Base-by-base conservation (phyloP, 2,113 vertebrate genomes). In the Xiphophorus couchianus region DNA sequence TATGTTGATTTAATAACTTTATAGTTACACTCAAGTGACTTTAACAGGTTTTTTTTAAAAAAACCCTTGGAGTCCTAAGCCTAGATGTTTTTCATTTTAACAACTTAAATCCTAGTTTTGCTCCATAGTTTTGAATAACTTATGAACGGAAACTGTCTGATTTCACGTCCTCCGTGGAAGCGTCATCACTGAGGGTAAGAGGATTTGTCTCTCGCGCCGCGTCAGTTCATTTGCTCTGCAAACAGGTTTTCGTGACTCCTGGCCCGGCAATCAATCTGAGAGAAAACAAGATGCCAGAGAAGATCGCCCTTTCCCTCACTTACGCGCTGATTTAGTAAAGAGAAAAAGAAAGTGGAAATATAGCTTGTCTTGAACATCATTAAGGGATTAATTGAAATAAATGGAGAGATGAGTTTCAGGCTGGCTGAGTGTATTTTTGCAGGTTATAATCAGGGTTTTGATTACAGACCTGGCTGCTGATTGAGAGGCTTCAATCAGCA, bases 401-500 rank as follows among this genome's bases (percentile, higher is more conserved):
- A 89, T 78, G 66, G 61, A 66, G 66, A 31, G 60, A 29, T 62
- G 70, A 7, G 66, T 65, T 66, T 74, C 63, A 8, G 25, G 28
- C 33, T 31, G 48, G 17, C 14, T 37, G 54, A 2, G n/a, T 62
- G 76, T 44, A 78, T 81, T 85, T 85, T 73, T 74, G 66, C 33
- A 62, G 62, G 74, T 71, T 54, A 62, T 80, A 88, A 90, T 91
- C 89, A 90, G 29, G 83, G 61, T 77, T 82, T 68, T 93, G 89
- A 92, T 92, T 92, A 77, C 78, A 77, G 85, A 80, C 73, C 65
- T 39, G 4, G 51, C 25, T 69, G 14, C 82, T 90, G 89, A 92
- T 89, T 88, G 82, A 91, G 86, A 87, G 83, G 72, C 85, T 89
- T 86, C 82, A 92, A 89, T 86, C 89, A 89, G 81, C 51, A 76